Conservation (phyloP, 2,888 invertebrate genomes). For the Lapara coniferarum region DNA sequence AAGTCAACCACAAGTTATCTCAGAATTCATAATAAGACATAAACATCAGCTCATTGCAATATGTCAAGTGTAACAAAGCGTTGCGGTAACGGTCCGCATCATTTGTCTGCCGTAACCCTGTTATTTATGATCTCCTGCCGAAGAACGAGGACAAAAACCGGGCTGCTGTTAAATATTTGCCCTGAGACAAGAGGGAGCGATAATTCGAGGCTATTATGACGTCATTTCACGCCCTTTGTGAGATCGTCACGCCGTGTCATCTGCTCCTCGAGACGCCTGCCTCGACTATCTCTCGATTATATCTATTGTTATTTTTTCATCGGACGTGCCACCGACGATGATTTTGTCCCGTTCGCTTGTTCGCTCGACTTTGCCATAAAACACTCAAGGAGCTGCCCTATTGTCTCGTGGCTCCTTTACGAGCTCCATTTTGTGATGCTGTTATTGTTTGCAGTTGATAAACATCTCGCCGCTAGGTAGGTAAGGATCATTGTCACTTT, state of each 20-base stretch:
- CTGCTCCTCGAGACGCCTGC: conserved; percentile 82
- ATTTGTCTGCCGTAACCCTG: conserved; percentile 76
- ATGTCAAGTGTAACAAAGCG: conserved; percentile 76
- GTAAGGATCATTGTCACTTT: conserved; percentile 80
- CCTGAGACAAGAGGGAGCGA: conserved; percentile 82
- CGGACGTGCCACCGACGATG: conserved; percentile 83
- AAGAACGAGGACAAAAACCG: conserved; percentile 78
- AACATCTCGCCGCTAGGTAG: conserved; percentile 82
- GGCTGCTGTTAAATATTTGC: conserved; percentile 82
- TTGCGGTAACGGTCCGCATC: conserved; percentile 80
- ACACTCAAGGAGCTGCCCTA: conserved; percentile 75
- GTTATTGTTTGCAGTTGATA: conserved; percentile 83
- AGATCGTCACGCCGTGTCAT: conserved; percentile 82
- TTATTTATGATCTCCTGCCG: conserved; percentile 80
- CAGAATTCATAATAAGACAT: conserved; percentile 78
- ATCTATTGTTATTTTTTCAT: conserved; percentile 83
- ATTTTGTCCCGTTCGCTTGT: conserved; percentile 77
- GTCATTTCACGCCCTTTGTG: conserved; percentile 83
- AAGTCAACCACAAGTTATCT: conserved; percentile 61
- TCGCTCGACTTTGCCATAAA: conserved; percentile 77
- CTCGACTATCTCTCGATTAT: conserved; percentile 80
- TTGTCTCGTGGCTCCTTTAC: conserved; percentile 81
- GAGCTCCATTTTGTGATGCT: conserved; percentile 80
- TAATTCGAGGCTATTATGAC: conserved; percentile 84
- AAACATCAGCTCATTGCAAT: conserved; percentile 78